phyloP scores from a whole-genome alignment of 2,113 vertebrate genomes.

The Centropus unirufus region DNA sequence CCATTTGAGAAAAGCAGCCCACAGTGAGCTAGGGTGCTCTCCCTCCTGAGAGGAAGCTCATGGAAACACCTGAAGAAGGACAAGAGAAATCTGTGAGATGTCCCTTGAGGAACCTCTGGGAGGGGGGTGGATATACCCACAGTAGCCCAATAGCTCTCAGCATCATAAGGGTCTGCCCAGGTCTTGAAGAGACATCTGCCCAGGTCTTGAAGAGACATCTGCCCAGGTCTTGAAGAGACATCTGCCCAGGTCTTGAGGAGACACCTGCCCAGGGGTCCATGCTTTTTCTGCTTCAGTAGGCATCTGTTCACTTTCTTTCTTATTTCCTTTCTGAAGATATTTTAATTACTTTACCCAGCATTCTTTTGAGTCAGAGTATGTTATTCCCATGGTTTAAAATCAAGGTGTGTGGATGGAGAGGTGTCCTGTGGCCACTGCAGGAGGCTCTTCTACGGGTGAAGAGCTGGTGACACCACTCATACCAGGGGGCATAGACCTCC shows the following conservation, averaged over 20 bases:
- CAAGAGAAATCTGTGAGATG: neutral
- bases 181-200: neutral
- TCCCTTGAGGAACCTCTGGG: neutral
- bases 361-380: neutral
- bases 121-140: neutral
- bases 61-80: neutral
- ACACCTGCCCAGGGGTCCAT: no score
- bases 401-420: neutral
- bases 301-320: neutral
- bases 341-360: neutral
- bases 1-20: fast-evolving
- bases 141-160: neutral
- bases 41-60: neutral
- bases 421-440: neutral
- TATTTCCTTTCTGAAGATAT: neutral
- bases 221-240: no score
- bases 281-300: neutral
- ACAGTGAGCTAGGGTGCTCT: neutral
- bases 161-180: neutral
- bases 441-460: neutral
- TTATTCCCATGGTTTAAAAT: neutral
- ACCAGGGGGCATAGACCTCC: fast-evolving
- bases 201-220: neutral
- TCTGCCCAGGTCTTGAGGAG: no score
- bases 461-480: neutral